These are phyloP conservation scores for Blastomussa wellsi DNA, from an alignment of 92 coral and sea anemone genomes.

Conservation along the genomic window DNA sequence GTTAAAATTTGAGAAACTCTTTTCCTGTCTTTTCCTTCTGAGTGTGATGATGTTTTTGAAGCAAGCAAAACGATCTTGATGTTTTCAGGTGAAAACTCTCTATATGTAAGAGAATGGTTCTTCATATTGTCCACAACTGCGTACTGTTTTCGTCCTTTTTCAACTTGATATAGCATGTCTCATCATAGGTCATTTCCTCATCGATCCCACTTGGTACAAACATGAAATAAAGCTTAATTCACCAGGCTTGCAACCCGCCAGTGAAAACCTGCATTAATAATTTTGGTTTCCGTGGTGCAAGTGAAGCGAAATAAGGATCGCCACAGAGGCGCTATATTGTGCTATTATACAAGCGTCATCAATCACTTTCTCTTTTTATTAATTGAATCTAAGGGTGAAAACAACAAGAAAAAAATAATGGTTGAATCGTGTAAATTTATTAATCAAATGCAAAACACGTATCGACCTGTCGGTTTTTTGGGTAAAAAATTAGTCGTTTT, in stretches of 20 bases:
- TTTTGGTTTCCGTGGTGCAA: neutral
- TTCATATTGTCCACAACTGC: too few relatives aligned
- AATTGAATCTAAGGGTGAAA: neutral
- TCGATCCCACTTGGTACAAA: neutral
- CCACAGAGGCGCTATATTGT: too few relatives aligned
- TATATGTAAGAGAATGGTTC: too few relatives aligned
- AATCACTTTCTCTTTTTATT: too few relatives aligned
- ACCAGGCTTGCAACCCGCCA: neutral
- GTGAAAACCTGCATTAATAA: neutral
- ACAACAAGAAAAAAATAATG: neutral
- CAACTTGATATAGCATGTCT: too few relatives aligned
- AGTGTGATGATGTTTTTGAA: too few relatives aligned
- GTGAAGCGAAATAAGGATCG: neutral
- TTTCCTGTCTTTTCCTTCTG: too few relatives aligned
- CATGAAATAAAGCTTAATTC: neutral
- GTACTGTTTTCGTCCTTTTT: too few relatives aligned
- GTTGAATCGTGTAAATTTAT: neutral
- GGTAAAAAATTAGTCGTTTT: neutral
- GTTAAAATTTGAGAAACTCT: too few relatives aligned
- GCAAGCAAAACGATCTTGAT: too few relatives aligned
- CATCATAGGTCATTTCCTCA: neutral
- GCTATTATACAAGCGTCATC: neutral
- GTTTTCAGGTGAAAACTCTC: too few relatives aligned
- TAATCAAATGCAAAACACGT: neutral
- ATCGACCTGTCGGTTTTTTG: neutral